Base-by-base conservation (phyloP, 2,888 invertebrate species). In the Orgyia antiqua region DNA sequence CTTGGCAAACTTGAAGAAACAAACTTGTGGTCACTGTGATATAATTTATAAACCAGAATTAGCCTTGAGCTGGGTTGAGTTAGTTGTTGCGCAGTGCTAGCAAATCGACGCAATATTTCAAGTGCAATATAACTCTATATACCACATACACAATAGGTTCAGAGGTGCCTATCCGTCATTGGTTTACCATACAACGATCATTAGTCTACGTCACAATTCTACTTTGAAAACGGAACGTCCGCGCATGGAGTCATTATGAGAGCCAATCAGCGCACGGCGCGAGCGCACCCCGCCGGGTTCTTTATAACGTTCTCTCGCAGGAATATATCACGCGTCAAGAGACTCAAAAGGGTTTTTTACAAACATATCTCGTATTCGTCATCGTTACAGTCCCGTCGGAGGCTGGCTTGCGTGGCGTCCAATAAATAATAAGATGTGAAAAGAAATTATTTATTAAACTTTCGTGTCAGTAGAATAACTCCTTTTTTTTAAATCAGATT, bases 291-390 rank as follows among this genome's bases (percentile, higher is more conserved):
- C 72, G 80, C 68, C 66, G 82, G 54, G 83, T 77, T 67, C 71
- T 80, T 84, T 80, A 83, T 79, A 68, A 60, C 68, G 63, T 70
- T 68, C 71, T 51, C 53, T 69, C 74, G 63, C 73, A 50, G 58
- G 69, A 66, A 84, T 84, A 83, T 82, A 79, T 86, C 82, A 79
- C 72, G 58, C 74, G 82, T 80, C 82, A 76, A 62, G 55, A n/a
- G n/a, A 55, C 68, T 66, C 66, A 67, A 76, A 80, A 73, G 71
- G 68, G 65, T 69, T 73, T 72, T 74, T 76, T 73, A 77, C 74
- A 69, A 74, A 76, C 75, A 69, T 73, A 80, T 80, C 80, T 77
- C 67, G 66, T 78, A 84, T 86, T 80, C 84, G 83, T 86, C 84
- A 84, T 84, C 83, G 83, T 83, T 83, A 76, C 50, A 58, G 48